A percentile compares a stretch with the other conserved stretches of the same genome.
Evolutionary conservation across 1,140 invertebrate species (phyloP).

Genomic region (Drosophila erecta): DNA sequence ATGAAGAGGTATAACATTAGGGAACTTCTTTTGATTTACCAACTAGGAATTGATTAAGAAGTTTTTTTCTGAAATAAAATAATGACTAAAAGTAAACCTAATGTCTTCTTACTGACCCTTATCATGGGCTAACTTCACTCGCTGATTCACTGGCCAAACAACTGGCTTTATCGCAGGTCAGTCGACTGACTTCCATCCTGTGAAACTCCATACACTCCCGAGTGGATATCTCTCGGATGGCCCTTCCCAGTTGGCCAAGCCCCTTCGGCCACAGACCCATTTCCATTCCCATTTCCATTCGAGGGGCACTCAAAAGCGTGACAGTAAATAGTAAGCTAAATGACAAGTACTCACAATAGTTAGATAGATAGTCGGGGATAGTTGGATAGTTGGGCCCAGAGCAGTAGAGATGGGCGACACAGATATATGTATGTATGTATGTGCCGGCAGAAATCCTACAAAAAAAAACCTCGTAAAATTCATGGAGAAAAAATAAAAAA

Average conservation of each 20-base stretch:
- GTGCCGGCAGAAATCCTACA: slow-evolving; percentile 33
- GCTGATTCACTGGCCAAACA: slow-evolving; percentile 9
- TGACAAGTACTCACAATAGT: slow-evolving; percentile 77
- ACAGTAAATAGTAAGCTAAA: slow-evolving; percentile 82
- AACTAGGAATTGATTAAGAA: too few relatives aligned
- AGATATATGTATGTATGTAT: slow-evolving; percentile 43
- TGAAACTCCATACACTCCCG: not conserved
- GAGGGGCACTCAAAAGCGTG: slow-evolving; percentile 76
- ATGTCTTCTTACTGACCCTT: not conserved
- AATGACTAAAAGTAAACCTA: not conserved
- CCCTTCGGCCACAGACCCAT: slow-evolving; percentile 39
- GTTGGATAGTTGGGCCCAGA: slow-evolving; percentile 47
- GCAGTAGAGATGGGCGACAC: slow-evolving; percentile 55
- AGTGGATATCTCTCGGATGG: slow-evolving; percentile 13
- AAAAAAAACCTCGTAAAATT: slow-evolving; percentile 12
- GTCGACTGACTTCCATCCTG: not conserved
- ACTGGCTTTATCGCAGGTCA: slow-evolving; percentile 25
- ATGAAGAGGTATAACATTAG: too few relatives aligned
- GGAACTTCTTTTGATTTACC: too few relatives aligned
- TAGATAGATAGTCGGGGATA: slow-evolving; percentile 69
- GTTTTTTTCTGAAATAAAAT: not conserved
- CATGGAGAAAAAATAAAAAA: slow-evolving; percentile 22
- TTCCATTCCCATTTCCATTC: slow-evolving; percentile 38
- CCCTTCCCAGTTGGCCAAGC: slow-evolving; percentile 60
- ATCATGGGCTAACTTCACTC: not conserved